Evolutionary conservation across 2,113 vertebrate genomes (phyloP), one percentile per base, ranked within the genome.

Genomic region (Acinonyx jubatus): DNA sequence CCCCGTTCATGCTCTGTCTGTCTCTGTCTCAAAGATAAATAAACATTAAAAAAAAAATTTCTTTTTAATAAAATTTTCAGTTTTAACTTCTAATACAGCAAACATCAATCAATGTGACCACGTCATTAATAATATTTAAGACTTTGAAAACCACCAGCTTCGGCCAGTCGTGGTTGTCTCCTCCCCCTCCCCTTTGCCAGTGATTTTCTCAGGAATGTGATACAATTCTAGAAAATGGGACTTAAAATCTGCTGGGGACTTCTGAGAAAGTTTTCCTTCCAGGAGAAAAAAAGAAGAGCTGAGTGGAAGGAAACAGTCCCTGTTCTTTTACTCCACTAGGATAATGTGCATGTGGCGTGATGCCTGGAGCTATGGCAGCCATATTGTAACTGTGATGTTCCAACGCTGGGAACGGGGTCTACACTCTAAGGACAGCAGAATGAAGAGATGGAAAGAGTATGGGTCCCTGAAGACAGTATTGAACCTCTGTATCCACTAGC

Each of bases 141-240:
- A 87, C 74, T 84, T 78, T 89, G 69, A 74, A 50, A 84, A 52
- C 41, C 36, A 68, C 69, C 45, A 25, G 89, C 9, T 45, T 84
- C 61, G 61, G 25, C 57, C 48, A 74, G 25, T 83, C 48, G 9
- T 21, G 14, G 31, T 19, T 76, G 33, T 63, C 89, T 78, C 41
- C 57, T 89, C 83, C 68, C 10, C n/a, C 36, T 89, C 82, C 68
- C 13, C 25, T 89, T 57, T 27, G 10, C 38, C 48, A 69, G 48
- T 41, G 48, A 89, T 84, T 78, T 89, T 93, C 50, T 93, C 73
- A 89, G 61, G 38, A 93, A 38, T 84, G 36, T 61, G 84, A 76
- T 23, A 68, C 23, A 36, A 66, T 89, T 57, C 57, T 88, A 83
- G 68, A 89, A 89, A 79, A 89, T 71, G n/a, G 38, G 73, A 93